A percentile compares a stretch with the other conserved stretches of the same genome.
These are phyloP conservation scores for Acipenser transmontanus DNA, from an alignment of 2,797 vertebrate genomes.

Conservation along the genomic window DNA sequence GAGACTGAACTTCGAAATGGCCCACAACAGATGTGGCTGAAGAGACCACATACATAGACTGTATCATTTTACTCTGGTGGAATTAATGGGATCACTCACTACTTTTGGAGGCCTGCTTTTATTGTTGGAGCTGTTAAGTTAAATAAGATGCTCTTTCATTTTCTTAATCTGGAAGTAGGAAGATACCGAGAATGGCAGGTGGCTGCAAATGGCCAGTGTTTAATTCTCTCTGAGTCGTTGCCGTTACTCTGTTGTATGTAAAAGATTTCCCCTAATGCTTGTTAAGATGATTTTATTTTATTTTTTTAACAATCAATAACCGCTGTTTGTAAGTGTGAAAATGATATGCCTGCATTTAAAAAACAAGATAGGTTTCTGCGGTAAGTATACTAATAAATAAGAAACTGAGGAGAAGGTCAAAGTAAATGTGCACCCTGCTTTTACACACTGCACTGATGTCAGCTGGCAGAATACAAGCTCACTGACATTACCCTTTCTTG, in stretches of 20 bases:
- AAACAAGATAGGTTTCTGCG: too few relatives aligned
- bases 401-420: too few relatives aligned
- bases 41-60: conserved; percentile 95
- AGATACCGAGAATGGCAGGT: conserved; percentile 32
- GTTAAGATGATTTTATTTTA: too few relatives aligned
- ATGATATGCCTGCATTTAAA: too few relatives aligned
- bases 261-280: background rate
- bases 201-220: background rate
- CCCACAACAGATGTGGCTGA: conserved; percentile 88
- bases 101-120: conserved; percentile 74
- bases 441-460: too few relatives aligned
- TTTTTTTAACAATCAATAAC: too few relatives aligned
- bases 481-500: too few relatives aligned
- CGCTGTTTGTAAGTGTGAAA: too few relatives aligned
- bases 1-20: conserved; percentile 60
- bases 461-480: too few relatives aligned
- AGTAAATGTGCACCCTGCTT: too few relatives aligned
- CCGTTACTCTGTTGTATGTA: background rate
- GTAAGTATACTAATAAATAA: too few relatives aligned
- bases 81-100: conserved; percentile 92
- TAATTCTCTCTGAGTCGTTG: background rate
- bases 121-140: conserved; percentile 59
- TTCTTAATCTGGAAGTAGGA: conserved; percentile 44
- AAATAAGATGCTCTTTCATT: conserved; percentile 48
- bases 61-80: conserved; percentile 93